phyloP scores from a whole-genome alignment of 1,140 invertebrate genomes.

The Panagrolaimus sp. region DNA sequence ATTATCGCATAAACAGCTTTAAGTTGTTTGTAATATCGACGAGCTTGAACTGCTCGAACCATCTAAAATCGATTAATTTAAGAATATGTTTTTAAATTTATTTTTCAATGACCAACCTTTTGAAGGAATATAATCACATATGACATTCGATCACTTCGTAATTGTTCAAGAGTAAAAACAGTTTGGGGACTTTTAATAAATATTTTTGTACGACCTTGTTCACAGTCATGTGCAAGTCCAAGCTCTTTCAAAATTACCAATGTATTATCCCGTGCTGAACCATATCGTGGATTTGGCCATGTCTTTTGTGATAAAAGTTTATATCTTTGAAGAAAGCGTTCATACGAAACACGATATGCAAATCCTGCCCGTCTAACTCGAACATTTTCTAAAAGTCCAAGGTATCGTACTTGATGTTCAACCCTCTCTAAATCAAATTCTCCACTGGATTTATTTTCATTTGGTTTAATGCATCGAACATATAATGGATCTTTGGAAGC shows the following conservation, averaged over 20 bases:
- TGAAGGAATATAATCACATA: constrained; percentile 83
- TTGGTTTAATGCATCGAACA: constrained; percentile 98
- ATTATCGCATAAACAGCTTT: constrained; percentile 77
- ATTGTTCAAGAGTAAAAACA: constrained; percentile 78
- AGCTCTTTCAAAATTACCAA: constrained; percentile 75
- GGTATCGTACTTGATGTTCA: constrained; percentile 67
- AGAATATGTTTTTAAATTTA: not conserved
- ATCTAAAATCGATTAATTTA: constrained; percentile 60
- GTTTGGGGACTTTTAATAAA: constrained; percentile 85
- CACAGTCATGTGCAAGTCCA: constrained; percentile 75
- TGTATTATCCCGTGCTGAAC: constrained; percentile 74
- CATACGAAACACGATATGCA: constrained; percentile 63
- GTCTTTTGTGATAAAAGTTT: constrained; percentile 89
- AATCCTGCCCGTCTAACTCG: constrained; percentile 67
- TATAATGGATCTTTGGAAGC: constrained; percentile 83
- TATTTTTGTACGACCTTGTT: constrained; percentile 86
- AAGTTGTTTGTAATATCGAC: constrained; percentile 75
- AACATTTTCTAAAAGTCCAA: constrained; percentile 68
- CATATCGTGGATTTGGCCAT: constrained; percentile 83
- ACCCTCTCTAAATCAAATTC: constrained; percentile 70
- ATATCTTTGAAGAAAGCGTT: constrained; percentile 67
- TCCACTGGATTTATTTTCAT: constrained; percentile 79
- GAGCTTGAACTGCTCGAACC: constrained; percentile 76
- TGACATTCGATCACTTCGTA: constrained; percentile 69
- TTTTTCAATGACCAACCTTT: constrained; percentile 66